Evolutionary conservation across 2,797 vertebrate genomes (phyloP).

Genomic region (Xyrichtys novacula): DNA sequence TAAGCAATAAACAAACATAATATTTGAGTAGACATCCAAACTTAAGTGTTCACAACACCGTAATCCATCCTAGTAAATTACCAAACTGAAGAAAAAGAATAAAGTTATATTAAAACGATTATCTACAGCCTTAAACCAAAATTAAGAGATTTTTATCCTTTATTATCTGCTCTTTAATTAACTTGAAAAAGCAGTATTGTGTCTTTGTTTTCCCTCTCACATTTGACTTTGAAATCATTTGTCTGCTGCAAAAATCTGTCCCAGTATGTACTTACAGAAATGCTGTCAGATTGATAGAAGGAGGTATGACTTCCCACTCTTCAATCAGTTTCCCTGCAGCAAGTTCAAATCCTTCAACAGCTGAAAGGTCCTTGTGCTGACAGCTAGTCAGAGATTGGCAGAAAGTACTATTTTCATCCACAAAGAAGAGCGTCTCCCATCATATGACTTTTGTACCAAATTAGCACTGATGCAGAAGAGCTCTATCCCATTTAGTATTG

Average conservation of each 20-base stretch:
- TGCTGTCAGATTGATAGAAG: constrained; percentile 18
- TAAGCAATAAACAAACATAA: background rate
- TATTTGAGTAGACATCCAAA: constrained; percentile 24
- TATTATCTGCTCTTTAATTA: background rate
- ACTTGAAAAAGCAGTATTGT: constrained; percentile 1
- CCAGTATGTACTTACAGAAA: background rate
- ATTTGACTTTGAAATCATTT: constrained; percentile 14
- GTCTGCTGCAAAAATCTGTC: background rate
- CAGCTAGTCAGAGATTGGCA: constrained; percentile 18
- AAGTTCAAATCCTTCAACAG: constrained; percentile 32
- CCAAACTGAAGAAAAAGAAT: too few species aligned
- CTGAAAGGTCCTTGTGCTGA: constrained; percentile 7
- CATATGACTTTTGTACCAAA: constrained; percentile 36
- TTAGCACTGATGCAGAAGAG: constrained; percentile 61
- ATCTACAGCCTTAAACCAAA: constrained; percentile 13
- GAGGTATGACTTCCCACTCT: constrained; percentile 1
- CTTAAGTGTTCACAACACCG: constrained; percentile 11
- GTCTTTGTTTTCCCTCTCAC: constrained; percentile 7
- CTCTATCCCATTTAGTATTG: constrained; percentile 58
- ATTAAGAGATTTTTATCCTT: background rate
- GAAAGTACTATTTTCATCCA: constrained; percentile 21
- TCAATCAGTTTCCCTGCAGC: constrained; percentile 23
- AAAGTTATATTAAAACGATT: too few species aligned
- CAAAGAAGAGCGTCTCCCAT: constrained; percentile 8
- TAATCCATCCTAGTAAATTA: constrained; percentile 2